Percentiles rank a stretch among this genome's conserved stretches.
phyloP scores from a whole-genome alignment of 2,797 vertebrate genomes.

The Argentina silus region DNA sequence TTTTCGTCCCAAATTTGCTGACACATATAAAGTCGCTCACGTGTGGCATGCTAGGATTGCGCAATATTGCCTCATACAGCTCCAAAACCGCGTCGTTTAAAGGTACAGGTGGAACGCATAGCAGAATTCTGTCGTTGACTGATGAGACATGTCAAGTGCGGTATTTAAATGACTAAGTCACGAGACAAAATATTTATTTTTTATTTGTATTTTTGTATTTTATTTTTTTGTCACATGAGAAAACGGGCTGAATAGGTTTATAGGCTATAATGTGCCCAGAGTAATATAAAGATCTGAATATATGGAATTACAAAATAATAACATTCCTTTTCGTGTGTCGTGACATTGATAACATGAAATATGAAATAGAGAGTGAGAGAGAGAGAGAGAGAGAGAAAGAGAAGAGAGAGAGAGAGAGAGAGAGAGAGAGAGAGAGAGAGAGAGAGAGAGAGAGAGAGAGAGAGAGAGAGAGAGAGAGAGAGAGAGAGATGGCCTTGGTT shows the following conservation, averaged over 20 bases:
- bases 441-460: not conserved
- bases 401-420: no score
- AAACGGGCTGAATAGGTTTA: no score
- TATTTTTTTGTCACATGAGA: not conserved
- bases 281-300: no score
- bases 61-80: slow-evolving; percentile 66
- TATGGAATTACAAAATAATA: no score
- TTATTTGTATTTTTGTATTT: not conserved
- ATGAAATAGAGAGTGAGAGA: not conserved
- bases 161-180: no score
- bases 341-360: no score
- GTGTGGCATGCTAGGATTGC: slow-evolving; percentile 37
- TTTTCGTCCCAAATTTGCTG: slow-evolving; percentile 49
- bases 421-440: no score
- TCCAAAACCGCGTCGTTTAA: slow-evolving; percentile 9
- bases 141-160: not conserved
- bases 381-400: no score
- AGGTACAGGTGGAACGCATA: slow-evolving; percentile 15
- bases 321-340: no score
- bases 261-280: no score
- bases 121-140: not conserved
- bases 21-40: slow-evolving; percentile 38
- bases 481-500: slow-evolving; percentile 12
- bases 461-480: not conserved
- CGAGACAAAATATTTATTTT: not conserved